Percentiles rank a stretch among this genome's conserved stretches.
Evolutionary conservation across 2,888 invertebrate species (phyloP).

Genomic region (Priocnemis perturbator): DNA sequence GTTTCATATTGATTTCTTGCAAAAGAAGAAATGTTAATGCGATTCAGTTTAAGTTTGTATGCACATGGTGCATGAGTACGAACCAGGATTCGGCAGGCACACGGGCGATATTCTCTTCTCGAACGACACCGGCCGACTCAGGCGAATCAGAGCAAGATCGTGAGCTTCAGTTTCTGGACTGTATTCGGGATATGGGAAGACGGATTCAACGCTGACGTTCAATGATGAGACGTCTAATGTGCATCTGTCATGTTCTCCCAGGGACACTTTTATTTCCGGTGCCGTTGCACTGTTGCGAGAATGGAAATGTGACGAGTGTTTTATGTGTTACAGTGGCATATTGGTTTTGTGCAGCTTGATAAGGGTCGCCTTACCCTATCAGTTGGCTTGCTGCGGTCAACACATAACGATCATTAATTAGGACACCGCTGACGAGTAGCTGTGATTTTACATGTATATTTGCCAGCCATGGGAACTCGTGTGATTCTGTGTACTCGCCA

Average conservation of each 20-base stretch:
- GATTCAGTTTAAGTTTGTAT: no score
- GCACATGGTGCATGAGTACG: background rate
- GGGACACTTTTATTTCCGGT: conserved; percentile 76
- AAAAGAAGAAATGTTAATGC: no score
- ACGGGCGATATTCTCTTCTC: conserved; percentile 78
- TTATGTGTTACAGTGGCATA: no score
- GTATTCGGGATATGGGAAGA: conserved; percentile 78
- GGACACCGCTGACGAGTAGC: conserved; percentile 74
- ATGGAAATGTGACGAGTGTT: background rate
- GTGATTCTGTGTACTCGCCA: conserved; percentile 75
- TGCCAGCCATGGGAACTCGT: conserved; percentile 79
- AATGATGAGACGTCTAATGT: conserved; percentile 75
- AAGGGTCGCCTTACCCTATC: conserved; percentile 71
- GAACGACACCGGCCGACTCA: conserved; percentile 77
- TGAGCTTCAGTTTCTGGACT: conserved; percentile 76
- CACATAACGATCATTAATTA: conserved; percentile 79
- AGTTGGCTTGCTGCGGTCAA: conserved; percentile 78
- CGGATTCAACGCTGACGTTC: conserved; percentile 76
- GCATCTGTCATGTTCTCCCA: conserved; percentile 79
- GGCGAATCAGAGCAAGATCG: conserved; percentile 79
- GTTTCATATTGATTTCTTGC: no score
- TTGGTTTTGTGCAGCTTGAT: background rate
- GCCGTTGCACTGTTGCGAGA: conserved; percentile 59
- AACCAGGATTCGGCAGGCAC: conserved; percentile 78
- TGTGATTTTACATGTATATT: conserved; percentile 74